Conservation (phyloP, 1,140 invertebrate species). For the Radopholus similis region DNA sequence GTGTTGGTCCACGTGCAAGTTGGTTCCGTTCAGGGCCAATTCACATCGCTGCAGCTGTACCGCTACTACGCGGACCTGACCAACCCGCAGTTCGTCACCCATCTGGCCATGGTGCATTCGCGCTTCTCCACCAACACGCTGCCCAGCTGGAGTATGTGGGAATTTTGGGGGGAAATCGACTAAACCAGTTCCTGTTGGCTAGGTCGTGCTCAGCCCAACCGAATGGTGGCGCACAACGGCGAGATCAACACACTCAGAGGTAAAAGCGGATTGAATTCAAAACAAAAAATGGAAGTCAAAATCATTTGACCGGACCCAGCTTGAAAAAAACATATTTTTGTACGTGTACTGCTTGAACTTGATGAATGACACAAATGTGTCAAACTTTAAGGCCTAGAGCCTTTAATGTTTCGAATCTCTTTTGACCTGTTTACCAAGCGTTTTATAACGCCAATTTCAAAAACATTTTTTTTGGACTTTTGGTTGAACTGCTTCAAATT, state of each 20-base stretch:
- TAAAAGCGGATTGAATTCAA: neutral
- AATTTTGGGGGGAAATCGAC: too few relatives aligned
- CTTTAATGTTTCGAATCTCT: too few relatives aligned
- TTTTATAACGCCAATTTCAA: too few relatives aligned
- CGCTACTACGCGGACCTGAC: slow-evolving; percentile 73
- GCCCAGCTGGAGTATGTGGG: slow-evolving; percentile 96
- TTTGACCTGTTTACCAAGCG: too few relatives aligned
- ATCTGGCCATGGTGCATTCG: slow-evolving; percentile 83
- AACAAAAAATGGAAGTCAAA: neutral
- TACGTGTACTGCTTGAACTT: too few relatives aligned
- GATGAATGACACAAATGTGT: too few relatives aligned
- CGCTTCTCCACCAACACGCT: slow-evolving; percentile 97
- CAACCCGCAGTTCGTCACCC: slow-evolving; percentile 81
- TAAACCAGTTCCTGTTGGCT: too few relatives aligned
- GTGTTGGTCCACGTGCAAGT: neutral
- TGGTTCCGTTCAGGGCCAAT: slow-evolving; percentile 70
- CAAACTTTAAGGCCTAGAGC: too few relatives aligned
- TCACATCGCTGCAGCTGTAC: slow-evolving; percentile 93
- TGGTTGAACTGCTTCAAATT: neutral
- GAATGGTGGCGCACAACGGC: slow-evolving; percentile 93
- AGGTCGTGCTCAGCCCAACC: slow-evolving; percentile 95
- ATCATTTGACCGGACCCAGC: too few relatives aligned
- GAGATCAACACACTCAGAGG: slow-evolving; percentile 70
- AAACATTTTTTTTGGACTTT: too few relatives aligned
- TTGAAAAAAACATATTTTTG: too few relatives aligned